These are phyloP conservation scores for Rhea americana DNA, from an alignment of 2,113 vertebrate species.

Conservation along the genomic window DNA sequence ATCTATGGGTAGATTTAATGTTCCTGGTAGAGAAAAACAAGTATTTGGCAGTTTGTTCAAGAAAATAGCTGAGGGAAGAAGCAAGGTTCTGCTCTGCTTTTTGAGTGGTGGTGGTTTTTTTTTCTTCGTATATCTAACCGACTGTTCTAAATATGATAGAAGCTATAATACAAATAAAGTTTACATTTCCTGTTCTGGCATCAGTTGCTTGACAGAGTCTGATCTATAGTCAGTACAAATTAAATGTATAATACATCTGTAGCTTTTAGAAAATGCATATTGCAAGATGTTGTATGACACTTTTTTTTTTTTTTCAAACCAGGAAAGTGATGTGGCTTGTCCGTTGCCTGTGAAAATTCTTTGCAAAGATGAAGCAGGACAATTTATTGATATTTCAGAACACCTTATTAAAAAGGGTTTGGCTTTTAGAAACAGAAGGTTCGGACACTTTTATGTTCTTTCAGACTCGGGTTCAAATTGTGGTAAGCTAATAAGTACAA, in stretches of 20 bases:
- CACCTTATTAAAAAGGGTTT: slow-evolving; percentile 87
- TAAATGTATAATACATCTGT: not conserved
- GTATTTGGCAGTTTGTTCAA: not conserved
- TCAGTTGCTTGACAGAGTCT: not conserved
- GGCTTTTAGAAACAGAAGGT: slow-evolving; percentile 85
- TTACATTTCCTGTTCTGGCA: not conserved
- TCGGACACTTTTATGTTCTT: not conserved
- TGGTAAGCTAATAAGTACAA: not conserved
- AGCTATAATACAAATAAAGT: not conserved
- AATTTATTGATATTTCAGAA: slow-evolving; percentile 82
- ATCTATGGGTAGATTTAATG: not conserved
- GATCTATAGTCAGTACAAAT: not conserved
- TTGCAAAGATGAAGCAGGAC: slow-evolving; percentile 77
- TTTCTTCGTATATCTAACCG: no score
- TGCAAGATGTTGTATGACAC: not conserved
- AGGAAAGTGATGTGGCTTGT: slow-evolving; percentile 74
- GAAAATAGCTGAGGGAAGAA: not conserved
- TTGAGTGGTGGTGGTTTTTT: no score
- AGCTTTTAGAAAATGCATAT: not conserved
- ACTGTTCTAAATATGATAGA: no score
- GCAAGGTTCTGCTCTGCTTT: not conserved
- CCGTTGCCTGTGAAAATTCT: slow-evolving; percentile 84
- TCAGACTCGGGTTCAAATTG: not conserved
- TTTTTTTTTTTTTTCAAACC: not conserved
- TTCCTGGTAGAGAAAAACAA: not conserved